Conservation (phyloP, 2,113 vertebrate genomes). For the Aix galericulata region DNA sequence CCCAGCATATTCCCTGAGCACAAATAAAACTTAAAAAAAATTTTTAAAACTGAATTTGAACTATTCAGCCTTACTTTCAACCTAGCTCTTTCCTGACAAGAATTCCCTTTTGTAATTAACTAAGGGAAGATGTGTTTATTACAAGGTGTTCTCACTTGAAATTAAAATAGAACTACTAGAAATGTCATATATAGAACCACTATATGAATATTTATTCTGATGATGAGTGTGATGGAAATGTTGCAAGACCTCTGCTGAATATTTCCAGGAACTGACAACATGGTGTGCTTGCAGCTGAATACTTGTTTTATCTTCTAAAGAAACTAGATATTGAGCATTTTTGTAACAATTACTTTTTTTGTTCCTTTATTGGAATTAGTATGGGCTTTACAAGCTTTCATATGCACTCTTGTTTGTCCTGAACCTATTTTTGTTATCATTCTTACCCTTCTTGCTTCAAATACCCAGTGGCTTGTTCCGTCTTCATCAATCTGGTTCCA, state of each 20-base stretch:
- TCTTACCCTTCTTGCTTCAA: constrained; percentile 85
- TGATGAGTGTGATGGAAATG: not conserved
- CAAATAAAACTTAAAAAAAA: not conserved
- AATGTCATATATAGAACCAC: not conserved
- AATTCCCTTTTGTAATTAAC: not conserved
- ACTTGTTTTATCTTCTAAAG: not conserved
- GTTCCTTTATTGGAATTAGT: not conserved
- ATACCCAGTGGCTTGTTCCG: constrained; percentile 88
- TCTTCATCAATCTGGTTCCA: constrained; percentile 93
- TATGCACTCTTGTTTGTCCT: not conserved
- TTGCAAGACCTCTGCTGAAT: not conserved
- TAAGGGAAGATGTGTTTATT: not conserved
- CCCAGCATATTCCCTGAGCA: not conserved
- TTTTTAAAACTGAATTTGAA: not conserved
- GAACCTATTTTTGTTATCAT: not conserved
- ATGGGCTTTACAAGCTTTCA: not conserved
- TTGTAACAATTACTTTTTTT: not conserved
- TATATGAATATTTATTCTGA: not conserved
- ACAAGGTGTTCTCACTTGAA: not conserved
- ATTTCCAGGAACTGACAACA: not conserved
- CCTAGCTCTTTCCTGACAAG: not conserved
- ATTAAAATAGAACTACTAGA: not conserved
- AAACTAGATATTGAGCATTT: not conserved
- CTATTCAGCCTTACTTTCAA: not conserved
- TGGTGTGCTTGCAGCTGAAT: not conserved